Percentiles rank a stretch among this genome's conserved stretches.
These are phyloP conservation scores for Ovis aries DNA, from an alignment of 2,113 vertebrate species.

Conservation along the genomic window ARS-UI_Ramb_v3.0 NC_056077.1:5720001-5720500, in stretches of 20 bases:
- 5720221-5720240: neutral
- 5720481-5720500: neutral
- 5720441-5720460: slow-evolving; percentile 46
- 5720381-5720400: neutral
- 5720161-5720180: neutral
- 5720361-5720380: neutral
- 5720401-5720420: neutral
- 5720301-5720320: neutral
- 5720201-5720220: neutral
- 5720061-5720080: neutral
- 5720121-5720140: neutral
- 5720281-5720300: neutral
- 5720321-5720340: neutral
- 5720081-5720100: neutral
- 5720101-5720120: neutral
- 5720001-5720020: neutral
- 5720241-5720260: neutral
- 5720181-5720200: neutral
- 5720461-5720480: slow-evolving; percentile 1
- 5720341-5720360: too few relatives aligned
- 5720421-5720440: slow-evolving; percentile 52
- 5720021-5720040: neutral
- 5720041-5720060: neutral
- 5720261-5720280: neutral
- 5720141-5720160: neutral